These are phyloP conservation scores for Pterostichus niger DNA, from an alignment of 2,888 invertebrate species.

Conservation along the genomic window DNA sequence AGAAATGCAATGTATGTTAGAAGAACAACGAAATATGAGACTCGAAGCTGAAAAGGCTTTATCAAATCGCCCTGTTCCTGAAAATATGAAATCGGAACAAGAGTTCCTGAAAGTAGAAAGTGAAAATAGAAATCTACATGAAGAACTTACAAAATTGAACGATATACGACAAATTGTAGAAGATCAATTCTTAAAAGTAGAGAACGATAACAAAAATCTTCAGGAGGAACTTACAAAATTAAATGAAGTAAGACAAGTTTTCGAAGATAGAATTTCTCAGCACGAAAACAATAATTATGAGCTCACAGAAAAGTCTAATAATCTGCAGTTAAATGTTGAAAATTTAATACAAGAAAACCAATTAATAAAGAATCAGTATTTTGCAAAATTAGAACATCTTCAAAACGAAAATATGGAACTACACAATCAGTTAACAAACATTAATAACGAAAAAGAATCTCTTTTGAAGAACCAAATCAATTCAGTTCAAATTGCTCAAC, in stretches of 20 bases:
- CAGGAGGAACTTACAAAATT: constrained; percentile 77
- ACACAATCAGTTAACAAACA: constrained; percentile 8
- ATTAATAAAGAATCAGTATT: constrained; percentile 71
- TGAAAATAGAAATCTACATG: constrained; percentile 67
- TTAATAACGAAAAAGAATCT: constrained; percentile 15
- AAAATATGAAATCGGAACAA: constrained; percentile 71
- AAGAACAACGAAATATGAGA: constrained; percentile 77
- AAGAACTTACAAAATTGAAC: constrained; percentile 78
- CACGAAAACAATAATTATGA: constrained; percentile 45
- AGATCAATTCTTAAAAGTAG: constrained; percentile 69
- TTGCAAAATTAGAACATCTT: constrained; percentile 69
- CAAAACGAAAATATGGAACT: constrained; percentile 63
- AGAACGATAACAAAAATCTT: constrained; percentile 67
- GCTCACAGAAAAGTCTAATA: constrained; percentile 70
- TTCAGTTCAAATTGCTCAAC: constrained; percentile 45
- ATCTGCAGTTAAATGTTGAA: constrained; percentile 68
- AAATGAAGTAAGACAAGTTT: constrained; percentile 77
- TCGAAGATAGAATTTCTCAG: constrained; percentile 29
- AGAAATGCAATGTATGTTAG: constrained; percentile 80
- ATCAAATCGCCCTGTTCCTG: constrained; percentile 69
- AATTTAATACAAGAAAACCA: constrained; percentile 73
- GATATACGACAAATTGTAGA: constrained; percentile 75
- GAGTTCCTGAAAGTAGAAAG: constrained; percentile 70
- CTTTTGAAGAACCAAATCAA: constrained; percentile 18
- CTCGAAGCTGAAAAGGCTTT: constrained; percentile 73